phyloP scores from a whole-genome alignment of 2,888 invertebrate species.

The Ernsta delagoae region DNA sequence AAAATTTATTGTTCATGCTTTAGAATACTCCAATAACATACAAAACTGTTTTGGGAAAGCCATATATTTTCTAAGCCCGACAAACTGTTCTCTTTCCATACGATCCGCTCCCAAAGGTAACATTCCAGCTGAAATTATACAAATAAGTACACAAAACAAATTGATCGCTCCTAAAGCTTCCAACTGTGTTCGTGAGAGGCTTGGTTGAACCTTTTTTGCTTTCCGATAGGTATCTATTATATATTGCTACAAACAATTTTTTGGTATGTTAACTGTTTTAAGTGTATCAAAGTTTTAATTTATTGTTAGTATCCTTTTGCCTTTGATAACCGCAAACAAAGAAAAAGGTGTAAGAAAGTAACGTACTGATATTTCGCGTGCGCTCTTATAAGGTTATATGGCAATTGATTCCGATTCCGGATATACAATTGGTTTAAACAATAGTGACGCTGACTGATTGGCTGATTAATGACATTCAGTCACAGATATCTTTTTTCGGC shows the following conservation, averaged over 20 bases:
- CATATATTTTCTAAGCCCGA: conserved; percentile 6
- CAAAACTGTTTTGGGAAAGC: conserved; percentile 7
- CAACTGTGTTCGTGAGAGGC: conserved; percentile 8
- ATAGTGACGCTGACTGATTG: no score
- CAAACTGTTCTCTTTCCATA: conserved; percentile 16
- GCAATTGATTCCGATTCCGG: no score
- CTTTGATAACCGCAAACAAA: no score
- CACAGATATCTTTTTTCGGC: no score
- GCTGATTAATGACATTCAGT: no score
- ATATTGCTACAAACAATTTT: neutral
- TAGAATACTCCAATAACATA: neutral
- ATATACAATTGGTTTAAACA: no score
- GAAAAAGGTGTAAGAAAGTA: no score
- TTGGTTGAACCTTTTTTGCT: neutral
- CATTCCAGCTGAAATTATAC: conserved; percentile 21
- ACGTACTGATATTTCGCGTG: no score
- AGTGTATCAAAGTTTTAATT: no score
- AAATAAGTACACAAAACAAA: conserved; percentile 25
- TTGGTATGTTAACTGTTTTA: neutral
- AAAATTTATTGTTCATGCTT: neutral
- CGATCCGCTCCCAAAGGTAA: conserved; percentile 26
- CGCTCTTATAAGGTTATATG: no score
- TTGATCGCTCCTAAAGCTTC: conserved; percentile 19
- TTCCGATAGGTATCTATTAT: neutral
- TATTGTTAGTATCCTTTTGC: no score